These are phyloP conservation scores for Rhimphoctona megacephalus DNA, from an alignment of 2,888 invertebrate genomes.

Conservation along the genomic window DNA sequence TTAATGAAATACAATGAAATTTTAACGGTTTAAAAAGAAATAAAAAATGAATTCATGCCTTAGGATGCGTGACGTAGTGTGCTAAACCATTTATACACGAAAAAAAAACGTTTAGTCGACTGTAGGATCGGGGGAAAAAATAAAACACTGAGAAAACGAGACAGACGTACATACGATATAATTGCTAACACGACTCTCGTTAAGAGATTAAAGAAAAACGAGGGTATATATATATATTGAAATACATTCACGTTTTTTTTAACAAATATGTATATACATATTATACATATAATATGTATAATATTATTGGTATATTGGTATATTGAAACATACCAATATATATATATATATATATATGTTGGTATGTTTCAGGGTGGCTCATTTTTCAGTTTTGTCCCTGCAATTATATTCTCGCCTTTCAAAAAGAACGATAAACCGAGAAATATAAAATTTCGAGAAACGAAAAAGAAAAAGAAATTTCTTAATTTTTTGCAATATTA, in stretches of 20 bases:
- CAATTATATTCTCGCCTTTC: neutral
- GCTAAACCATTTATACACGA: conserved; percentile 77
- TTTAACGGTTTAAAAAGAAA: conserved; percentile 45
- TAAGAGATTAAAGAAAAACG: conserved; percentile 35
- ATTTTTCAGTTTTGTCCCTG: neutral
- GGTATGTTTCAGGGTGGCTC: neutral
- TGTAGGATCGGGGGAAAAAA: conserved; percentile 42
- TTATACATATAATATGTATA: conserved; percentile 34
- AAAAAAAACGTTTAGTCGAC: conserved; percentile 67
- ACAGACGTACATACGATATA: conserved; percentile 52
- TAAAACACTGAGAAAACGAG: conserved; percentile 42
- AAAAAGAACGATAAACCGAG: neutral
- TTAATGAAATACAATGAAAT: conserved; percentile 54
- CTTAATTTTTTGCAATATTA: neutral
- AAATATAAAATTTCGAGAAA: neutral
- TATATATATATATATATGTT: conserved; percentile 15
- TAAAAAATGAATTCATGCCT: conserved; percentile 74
- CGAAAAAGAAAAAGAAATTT: neutral
- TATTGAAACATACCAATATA: no score
- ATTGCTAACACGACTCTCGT: conserved; percentile 52
- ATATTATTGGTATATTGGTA: no score
- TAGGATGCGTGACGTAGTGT: conserved; percentile 79
- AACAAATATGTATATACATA: conserved; percentile 34
- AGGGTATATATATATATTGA: conserved; percentile 44
- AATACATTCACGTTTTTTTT: conserved; percentile 38